These are phyloP conservation scores for Leucosticte australis DNA, from an alignment of 2,113 vertebrate genomes.

Conservation along the genomic window DNA sequence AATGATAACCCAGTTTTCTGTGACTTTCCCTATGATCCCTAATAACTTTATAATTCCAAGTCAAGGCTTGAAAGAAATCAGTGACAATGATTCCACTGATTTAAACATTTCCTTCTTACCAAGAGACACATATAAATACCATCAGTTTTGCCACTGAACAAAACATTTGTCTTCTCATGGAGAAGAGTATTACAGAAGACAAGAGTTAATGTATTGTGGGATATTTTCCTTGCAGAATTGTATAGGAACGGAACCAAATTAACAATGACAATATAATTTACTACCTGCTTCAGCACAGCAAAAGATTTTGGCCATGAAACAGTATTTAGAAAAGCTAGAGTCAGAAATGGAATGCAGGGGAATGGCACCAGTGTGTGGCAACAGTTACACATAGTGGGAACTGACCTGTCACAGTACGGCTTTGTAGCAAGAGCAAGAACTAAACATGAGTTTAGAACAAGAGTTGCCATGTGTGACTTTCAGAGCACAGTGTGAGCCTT, in stretches of 20 bases:
- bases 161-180: background rate
- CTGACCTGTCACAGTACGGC: accelerated
- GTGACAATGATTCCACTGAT: background rate
- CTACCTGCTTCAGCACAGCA: background rate
- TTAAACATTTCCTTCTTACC: background rate
- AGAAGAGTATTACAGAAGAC: background rate
- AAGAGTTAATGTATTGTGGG: background rate
- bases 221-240: background rate
- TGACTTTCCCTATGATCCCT: background rate
- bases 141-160: background rate
- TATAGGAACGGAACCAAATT: background rate
- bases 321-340: background rate
- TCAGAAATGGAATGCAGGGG: background rate
- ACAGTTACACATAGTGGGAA: background rate
- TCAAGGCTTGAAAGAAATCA: background rate
- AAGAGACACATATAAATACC: background rate
- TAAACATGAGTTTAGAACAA: background rate
- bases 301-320: background rate
- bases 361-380: background rate
- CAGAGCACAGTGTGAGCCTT: background rate
- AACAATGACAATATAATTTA: background rate
- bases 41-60: background rate
- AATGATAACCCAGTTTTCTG: background rate
- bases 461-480: background rate
- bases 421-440: background rate